phyloP scores from a whole-genome alignment of 2,888 invertebrate genomes.

The Macroteleia sp. region DNA sequence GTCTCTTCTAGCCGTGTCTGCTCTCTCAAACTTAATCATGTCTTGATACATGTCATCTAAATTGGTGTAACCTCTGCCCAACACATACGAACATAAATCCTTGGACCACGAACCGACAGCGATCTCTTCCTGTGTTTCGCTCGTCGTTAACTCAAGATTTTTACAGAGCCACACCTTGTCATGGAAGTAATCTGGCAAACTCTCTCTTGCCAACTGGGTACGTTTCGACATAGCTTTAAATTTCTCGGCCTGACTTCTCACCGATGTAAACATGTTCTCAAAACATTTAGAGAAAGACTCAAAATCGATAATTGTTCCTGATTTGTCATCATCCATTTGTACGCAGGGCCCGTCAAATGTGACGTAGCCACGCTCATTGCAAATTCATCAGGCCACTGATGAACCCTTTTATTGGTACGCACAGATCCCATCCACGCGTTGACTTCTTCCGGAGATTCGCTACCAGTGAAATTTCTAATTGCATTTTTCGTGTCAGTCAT shows the following conservation, averaged over 20 bases:
- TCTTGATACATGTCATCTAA: not conserved
- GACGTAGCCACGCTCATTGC: not conserved
- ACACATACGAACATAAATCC: not conserved
- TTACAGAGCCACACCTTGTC: slow-evolving; percentile 3
- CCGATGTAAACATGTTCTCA: not conserved
- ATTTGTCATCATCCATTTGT: slow-evolving; percentile 3
- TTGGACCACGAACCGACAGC: not conserved
- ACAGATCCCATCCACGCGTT: not conserved
- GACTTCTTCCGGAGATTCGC: not conserved
- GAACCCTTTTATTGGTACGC: not conserved
- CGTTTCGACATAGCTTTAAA: not conserved
- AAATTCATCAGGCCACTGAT: not conserved
- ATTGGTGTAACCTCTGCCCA: not conserved
- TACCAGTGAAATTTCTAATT: not conserved
- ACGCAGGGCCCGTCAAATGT: not conserved
- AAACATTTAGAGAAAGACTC: not conserved
- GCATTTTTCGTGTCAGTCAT: not conserved
- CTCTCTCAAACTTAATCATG: not conserved
- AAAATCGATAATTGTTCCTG: not conserved
- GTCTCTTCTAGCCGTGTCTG: not conserved
- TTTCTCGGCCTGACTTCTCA: not conserved
- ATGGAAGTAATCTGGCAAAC: not conserved
- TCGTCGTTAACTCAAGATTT: not conserved
- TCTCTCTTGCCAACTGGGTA: not conserved
- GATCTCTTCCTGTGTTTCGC: not conserved